Evolutionary conservation across 2,113 vertebrate species (phyloP), one percentile per base, ranked within the genome.

Genomic region (Phalacrocorax carbo): DNA sequence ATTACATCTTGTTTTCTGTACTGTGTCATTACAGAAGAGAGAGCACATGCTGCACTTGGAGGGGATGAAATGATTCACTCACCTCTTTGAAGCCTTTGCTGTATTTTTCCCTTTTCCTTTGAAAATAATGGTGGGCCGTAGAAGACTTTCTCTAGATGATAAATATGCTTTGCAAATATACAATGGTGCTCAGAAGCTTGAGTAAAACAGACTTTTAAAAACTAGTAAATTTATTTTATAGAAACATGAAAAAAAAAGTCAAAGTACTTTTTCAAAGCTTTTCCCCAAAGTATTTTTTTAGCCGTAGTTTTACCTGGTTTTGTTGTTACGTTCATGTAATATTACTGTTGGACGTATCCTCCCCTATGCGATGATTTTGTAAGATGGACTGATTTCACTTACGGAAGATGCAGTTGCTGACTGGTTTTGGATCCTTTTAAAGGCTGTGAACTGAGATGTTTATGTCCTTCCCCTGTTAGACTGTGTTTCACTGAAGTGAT

Each of bases 1-100:
- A 95, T 95, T 97, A 91, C 60, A 69, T 88, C 64, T 93, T 95
- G 78, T 88, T 91, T 95, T 93, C 75, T 93, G 83, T 80, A 65
- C 34, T 70, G 15, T 94, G 89, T 66, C 82, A 40, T 85, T 95
- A 55, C 26, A 94, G 83, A 95, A 95, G 36, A 73, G 76, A 93
- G 58, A 93, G 90, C 68, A 83, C 84, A 90, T 62, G 70, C 42
- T 95, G 84, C 81, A 70, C 58, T 91, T 90, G 40, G 86, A 90
- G 60, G 36, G 68, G 75, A 66, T 93, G 94, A 91, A 93, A 88
- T 93, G 90, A 77, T 85, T 85, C 70, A 49, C 44, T 88, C 48
- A 16, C 49, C 44, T 86, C 32, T 80, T 95, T 93, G 82, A 94
- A 80, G 79, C 23, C 54, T 82, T 76, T 82, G 49, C 79, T 73